Base-by-base conservation (phyloP, 2,888 invertebrate species). In the Nomada goodeniana region DNA sequence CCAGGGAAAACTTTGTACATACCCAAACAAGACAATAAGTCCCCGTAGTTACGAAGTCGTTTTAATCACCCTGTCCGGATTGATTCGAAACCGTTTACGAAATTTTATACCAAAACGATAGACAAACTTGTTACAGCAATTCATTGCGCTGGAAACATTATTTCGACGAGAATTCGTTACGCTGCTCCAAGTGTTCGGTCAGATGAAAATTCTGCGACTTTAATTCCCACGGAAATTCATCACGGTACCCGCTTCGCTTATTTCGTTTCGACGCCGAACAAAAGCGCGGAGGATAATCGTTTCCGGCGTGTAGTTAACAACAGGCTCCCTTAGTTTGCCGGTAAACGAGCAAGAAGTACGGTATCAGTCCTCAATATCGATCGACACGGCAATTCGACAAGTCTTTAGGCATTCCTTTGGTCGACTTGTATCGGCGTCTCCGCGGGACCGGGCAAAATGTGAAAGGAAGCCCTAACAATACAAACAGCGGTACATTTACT, bases 401-500 rank as follows among this genome's bases (percentile, higher is more conserved):
- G 61, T 78, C 67, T 50, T 36, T 11, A 36, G 57, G 36, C 63
- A 55, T 68, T 76, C 63, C 20, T 61, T 64, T 9, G 26, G 7
- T 18, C 53, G 11, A 13, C 26, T 0, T 20, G 20, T 68, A 68
- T 68, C 50, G 26, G 42, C 36, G 68, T 53, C n/a, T 26, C 59
- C 42, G 36, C 15, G 13, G n/a, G 42, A 29, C 63, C n/a, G 44
- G 26, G 68, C 42, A 63, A 76, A 78, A 69, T 53, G 59, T 52
- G 69, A 77, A 69, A 69, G 69, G 76, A 57, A 67, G 42, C 68
- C 42, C 18, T 52, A 57, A 61, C 64, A 59, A n/a, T 59, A 50
- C 36, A 13, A 50, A 47, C 26, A 5, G 20, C 26, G 1, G 78
- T 70, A 80, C 79, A 77, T 80, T 80, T 80, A 80, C 78, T 80